Evolutionary conservation across 2,113 vertebrate genomes (phyloP), one percentile per base, ranked within the genome.

Genomic region (Perca schrenkii): DNA sequence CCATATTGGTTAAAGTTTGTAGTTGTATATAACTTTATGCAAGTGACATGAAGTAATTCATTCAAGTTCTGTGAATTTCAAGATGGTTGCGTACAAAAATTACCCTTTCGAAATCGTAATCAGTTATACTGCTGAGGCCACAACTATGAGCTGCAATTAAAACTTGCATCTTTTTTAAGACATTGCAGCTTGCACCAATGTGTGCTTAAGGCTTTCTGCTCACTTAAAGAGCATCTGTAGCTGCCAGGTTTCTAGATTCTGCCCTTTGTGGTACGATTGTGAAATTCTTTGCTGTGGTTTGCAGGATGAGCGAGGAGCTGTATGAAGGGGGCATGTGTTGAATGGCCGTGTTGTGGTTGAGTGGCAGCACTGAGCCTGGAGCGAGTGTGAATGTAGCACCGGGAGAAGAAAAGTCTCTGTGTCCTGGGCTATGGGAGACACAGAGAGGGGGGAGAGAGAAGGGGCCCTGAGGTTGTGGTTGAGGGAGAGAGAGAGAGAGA

Each of bases 341-440:
- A 90, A 92, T 88, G 78, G 76, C 81, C 73, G 83, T 56, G 72
- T 88, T 82, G 81, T 84, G 84, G 80, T 88, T 91, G 84, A 93
- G 88, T 90, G 92, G 90, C 85, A 83, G 89, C 46, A 54, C 54
- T 54, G 60, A 80, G 92, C 80, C 86, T 25, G 74, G 84, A 89
- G 82, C 70, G 22, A 91, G 93, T 89, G 91, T 92, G 89, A 93
- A 89, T 91, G 82, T 93, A 88, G 93, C 89, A 87, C 88, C 61
- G 53, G 80, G 88, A 90, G 89, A 94, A 95, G 94, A 94, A 95
- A 93, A 94, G 82, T 93, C 83, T 86, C 82, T 95, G 89, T 95
- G 94, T 86, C 70, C 78, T 69, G 77, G 82, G 62, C 64, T 77
- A 66, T 70, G 86, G 67, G 89, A 83, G 83, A 46, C 0, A 16